Evolutionary conservation across 2,888 invertebrate genomes (phyloP), one percentile per base, ranked within the genome.

Genomic region (Noctua pronuba): DNA sequence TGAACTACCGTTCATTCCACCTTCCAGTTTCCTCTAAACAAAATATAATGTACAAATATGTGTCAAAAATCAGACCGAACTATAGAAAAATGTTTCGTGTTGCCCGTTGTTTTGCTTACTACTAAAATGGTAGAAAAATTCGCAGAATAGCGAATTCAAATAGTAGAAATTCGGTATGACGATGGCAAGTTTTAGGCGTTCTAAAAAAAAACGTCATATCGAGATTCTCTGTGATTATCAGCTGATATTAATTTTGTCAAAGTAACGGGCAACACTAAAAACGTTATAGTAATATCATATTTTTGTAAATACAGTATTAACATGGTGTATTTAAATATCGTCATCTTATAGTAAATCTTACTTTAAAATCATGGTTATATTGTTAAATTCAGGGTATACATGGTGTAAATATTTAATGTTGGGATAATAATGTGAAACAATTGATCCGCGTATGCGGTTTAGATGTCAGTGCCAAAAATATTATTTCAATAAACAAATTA

Each of bases 231-330:
- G 24, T 62, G 35, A 72, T 60, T 55, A 68, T 70, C 74, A 80
- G 79, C 84, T 78, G 79, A 78, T 84, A 80, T 84, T 84, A 41
- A 64, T 52, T 78, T 86, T 72, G 67, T 83, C 79, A 84, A 88
- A 90, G 90, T 88, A 89, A 89, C 88, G 83, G 89, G 86, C 84
- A 90, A 80, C 84, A 86, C 79, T 75, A 76, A 86, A 82, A 83
- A 82, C 85, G 71, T 86, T 81, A 84, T 80, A 90, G 81, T 86
- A 80, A 86, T 87, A 86, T 90, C 88, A 93, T 94, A 94, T 94
- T 94, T 94, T 94, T 94, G 94, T 94, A 94, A 94, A 94, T 94
- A 94, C 93, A 94, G 91, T 94, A 92, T 93, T 92, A 89, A 92
- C 76, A 88, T 88, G 82, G 85, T 87, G 90, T 94, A 92, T 92